phyloP scores from a whole-genome alignment of 2,888 invertebrate species.

The Megastigmus dorsalis region DNA sequence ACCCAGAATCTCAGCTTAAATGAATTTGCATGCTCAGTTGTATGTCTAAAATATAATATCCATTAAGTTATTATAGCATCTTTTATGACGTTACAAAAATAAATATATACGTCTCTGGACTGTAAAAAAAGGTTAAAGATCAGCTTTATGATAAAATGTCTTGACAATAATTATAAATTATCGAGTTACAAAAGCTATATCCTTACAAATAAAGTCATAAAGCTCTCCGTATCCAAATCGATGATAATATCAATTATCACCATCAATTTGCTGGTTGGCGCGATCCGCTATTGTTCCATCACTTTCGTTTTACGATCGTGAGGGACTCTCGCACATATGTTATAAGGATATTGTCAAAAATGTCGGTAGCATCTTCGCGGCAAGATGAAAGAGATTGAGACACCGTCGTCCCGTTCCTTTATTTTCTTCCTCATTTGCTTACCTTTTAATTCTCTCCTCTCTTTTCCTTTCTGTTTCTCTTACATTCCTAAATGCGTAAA shows the following conservation, averaged over 20 bases:
- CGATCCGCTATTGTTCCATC: slow-evolving; percentile 28
- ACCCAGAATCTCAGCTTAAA: no score
- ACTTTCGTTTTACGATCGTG: slow-evolving; percentile 28
- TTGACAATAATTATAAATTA: slow-evolving; percentile 46
- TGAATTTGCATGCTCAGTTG: no score
- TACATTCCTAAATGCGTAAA: no score
- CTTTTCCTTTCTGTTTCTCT: no score
- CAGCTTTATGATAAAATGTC: background rate
- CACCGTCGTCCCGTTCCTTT: slow-evolving; percentile 28
- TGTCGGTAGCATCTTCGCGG: slow-evolving; percentile 52
- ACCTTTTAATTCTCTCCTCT: slow-evolving; percentile 47
- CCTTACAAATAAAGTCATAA: slow-evolving; percentile 29
- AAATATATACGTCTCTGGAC: no score
- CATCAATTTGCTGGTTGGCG: background rate
- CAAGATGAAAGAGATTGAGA: slow-evolving; percentile 60
- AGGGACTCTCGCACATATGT: slow-evolving; percentile 33
- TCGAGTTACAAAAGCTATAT: slow-evolving; percentile 27
- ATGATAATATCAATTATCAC: slow-evolving; percentile 56
- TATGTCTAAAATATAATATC: no score
- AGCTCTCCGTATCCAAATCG: slow-evolving; percentile 38
- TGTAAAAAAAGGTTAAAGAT: no score
- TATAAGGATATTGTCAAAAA: slow-evolving; percentile 35
- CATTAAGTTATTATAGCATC: no score
- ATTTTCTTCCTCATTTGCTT: slow-evolving; percentile 46
- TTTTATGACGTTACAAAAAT: no score